phyloP scores from a whole-genome alignment of 2,113 vertebrate genomes.

The Callospermophilus lateralis region DNA sequence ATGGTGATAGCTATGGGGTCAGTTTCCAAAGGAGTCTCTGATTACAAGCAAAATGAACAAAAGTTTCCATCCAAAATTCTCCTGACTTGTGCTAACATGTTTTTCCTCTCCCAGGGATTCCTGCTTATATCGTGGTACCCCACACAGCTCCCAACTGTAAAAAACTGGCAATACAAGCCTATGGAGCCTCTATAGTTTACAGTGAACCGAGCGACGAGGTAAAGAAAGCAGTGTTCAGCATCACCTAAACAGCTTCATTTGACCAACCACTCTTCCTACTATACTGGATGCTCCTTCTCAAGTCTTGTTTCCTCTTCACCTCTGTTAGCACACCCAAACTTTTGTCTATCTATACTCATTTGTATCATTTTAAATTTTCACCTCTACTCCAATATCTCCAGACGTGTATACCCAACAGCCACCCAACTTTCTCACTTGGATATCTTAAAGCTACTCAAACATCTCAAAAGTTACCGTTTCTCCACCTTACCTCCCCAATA shows the following conservation, averaged over 20 bases:
- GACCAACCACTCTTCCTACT: neutral
- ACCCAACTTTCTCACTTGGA: neutral
- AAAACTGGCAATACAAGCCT: constrained; percentile 84
- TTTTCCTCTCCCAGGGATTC: constrained; percentile 83
- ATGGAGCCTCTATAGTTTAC: constrained; percentile 82
- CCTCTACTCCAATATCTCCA: neutral
- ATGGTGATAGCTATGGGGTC: neutral
- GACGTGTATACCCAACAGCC: neutral
- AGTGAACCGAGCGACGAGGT: constrained; percentile 87
- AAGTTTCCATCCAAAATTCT: constrained; percentile 5
- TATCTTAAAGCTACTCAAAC: neutral
- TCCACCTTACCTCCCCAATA: too few relatives aligned
- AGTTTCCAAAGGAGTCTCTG: neutral
- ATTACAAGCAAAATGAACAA: constrained; percentile 23
- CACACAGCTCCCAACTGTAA: constrained; percentile 86
- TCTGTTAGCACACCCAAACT: neutral
- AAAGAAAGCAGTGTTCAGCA: neutral
- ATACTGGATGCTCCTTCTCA: neutral
- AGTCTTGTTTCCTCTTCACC: neutral
- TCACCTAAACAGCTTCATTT: neutral
- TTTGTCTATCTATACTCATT: neutral
- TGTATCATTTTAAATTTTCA: constrained; percentile 34
- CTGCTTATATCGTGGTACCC: constrained; percentile 87
- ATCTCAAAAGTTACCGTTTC: neutral
- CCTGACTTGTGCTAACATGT: neutral